Evolutionary conservation across 2,888 invertebrate species (phyloP).

Genomic region (Phymatocera aterrima): DNA sequence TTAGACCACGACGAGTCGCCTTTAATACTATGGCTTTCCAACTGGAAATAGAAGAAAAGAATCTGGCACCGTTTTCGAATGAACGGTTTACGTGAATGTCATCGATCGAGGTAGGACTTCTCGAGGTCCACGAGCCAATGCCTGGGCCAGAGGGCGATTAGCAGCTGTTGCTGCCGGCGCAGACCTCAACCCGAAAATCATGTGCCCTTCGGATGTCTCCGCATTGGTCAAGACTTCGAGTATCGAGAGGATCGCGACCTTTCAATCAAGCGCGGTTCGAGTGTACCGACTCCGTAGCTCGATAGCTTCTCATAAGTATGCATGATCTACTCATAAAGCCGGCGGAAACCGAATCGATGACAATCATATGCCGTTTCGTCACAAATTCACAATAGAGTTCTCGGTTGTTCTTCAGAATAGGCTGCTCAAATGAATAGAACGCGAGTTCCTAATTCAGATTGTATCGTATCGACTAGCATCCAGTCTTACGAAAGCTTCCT

Average conservation of each 20-base stretch:
- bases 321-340: background rate
- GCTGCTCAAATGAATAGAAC: background rate
- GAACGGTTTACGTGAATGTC: slow-evolving; percentile 22
- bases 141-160: slow-evolving; percentile 30
- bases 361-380: slow-evolving; percentile 31
- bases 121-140: slow-evolving; percentile 13
- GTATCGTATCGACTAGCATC: slow-evolving; percentile 2
- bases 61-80: slow-evolving; percentile 16
- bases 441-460: slow-evolving; percentile 16
- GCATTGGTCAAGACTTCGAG: background rate
- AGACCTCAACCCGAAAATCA: slow-evolving; percentile 34
- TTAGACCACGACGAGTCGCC: background rate
- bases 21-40: background rate
- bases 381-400: slow-evolving; percentile 11
- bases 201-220: slow-evolving; percentile 19
- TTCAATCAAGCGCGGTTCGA: background rate
- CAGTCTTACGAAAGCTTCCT: background rate
- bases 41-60: background rate
- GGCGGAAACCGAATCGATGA: background rate
- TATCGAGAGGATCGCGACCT: background rate
- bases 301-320: background rate
- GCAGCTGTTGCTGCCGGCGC: background rate
- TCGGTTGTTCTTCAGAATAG: background rate
- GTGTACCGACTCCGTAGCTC: background rate
- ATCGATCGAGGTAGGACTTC: slow-evolving; percentile 25